Base-by-base conservation (phyloP, 2,888 invertebrate genomes). In the Mimachlamys varia region DNA sequence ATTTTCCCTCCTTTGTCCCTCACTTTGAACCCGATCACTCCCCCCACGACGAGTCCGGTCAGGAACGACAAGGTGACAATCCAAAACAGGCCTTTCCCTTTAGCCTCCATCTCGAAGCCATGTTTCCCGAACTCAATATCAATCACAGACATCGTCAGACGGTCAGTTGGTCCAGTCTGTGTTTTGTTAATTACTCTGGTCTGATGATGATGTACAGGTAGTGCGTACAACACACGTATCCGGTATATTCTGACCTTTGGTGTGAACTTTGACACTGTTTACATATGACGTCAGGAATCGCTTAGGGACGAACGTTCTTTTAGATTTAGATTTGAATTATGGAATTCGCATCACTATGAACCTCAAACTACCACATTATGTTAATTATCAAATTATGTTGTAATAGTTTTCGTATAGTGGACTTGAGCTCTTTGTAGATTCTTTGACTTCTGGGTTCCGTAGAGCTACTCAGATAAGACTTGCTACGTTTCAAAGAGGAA, bases 91-190 rank as follows among this genome's bases (percentile, higher is more conserved):
- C 88, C 91, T 27, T 90, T 89, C 62, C 90, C 90, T 88, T 91
- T 91, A 0, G 90, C 91, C 88, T 92, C 92, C 12, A 92, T 76
- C 38, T 92, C 91, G 15, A 92, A 55, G 4, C 92, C 92, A 76
- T 92, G 44, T 37, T 92, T 90, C 53, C 90, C 90, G n/a, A 91
- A 38, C 53, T 92, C 92, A 19, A 92, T 92, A 37, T 92, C 92
- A 7, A 92, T 53, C 2, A 49, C 89, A 38, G 92, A 87, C 90
- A 92, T 92, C 37, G 33, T 89, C 38, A 76, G 12, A 12, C 27
- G 76, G 76, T 76, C 27, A 76, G 33, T 76, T 76, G 76, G 0
- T 33, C 12, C 27, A 22, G 4, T 27, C 33, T 27, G 76, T 2
- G 33, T 76, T 44, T 27, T 10, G 33, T 76, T 27, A 33, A 27